Conservation (phyloP, 2,797 vertebrate species). For the Bovichtus variegatus region DNA sequence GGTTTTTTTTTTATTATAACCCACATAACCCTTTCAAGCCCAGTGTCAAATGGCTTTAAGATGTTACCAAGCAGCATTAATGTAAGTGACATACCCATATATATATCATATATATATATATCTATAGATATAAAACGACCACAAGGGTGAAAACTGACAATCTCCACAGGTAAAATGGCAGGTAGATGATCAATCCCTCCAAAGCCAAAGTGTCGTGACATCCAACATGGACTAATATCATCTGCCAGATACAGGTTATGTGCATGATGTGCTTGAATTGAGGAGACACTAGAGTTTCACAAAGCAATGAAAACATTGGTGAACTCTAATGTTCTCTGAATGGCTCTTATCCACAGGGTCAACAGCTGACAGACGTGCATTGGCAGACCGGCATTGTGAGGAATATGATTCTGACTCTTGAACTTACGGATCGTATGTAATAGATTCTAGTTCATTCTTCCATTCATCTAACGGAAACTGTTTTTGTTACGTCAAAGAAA, state of each 20-base stretch:
- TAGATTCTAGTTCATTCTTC: too few relatives aligned
- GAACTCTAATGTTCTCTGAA: neutral
- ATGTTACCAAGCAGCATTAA: neutral
- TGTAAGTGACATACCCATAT: neutral
- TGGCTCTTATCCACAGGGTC: neutral
- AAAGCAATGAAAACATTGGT: neutral
- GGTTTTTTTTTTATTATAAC: neutral
- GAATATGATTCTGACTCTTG: neutral
- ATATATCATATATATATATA: too few relatives aligned
- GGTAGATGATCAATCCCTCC: neutral
- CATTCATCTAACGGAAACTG: neutral
- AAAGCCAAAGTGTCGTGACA: neutral
- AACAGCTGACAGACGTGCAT: neutral
- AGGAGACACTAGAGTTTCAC: neutral
- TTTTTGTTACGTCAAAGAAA: neutral
- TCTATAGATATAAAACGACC: too few relatives aligned
- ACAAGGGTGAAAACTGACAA: neutral
- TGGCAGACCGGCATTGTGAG: neutral
- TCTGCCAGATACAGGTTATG: neutral
- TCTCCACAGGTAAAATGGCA: neutral
- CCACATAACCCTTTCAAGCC: neutral
- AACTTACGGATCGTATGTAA: neutral
- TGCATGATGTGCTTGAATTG: neutral
- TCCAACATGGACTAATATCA: neutral
- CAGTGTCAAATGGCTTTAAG: too few relatives aligned